Conservation (phyloP, 2,888 invertebrate genomes). For the Augochlorella aurata region DNA sequence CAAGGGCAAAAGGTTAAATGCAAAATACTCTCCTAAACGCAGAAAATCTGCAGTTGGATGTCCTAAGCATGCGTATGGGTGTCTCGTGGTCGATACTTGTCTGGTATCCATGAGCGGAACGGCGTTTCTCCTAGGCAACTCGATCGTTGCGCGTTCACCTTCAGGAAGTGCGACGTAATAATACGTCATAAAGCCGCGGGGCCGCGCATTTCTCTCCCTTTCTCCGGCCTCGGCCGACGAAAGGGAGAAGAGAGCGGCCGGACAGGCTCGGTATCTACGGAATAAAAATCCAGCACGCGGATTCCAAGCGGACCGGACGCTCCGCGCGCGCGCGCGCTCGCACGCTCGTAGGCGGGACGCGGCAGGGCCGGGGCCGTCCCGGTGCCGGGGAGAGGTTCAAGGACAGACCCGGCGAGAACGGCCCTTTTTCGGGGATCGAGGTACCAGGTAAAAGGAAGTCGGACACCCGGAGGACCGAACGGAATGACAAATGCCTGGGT, state of each 20-base stretch:
- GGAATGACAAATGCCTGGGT: conserved; percentile 78
- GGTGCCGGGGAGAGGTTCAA: conserved; percentile 51
- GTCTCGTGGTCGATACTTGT: not conserved
- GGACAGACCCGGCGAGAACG: conserved; percentile 61
- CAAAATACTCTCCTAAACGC: no score
- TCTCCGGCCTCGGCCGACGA: conserved; percentile 23
- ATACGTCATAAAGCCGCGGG: conserved; percentile 58
- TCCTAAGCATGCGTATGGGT: no score
- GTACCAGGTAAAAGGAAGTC: conserved; percentile 78
- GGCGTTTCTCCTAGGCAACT: not conserved
- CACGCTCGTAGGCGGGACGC: conserved; percentile 11
- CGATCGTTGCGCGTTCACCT: conserved; percentile 14
- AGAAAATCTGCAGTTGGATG: no score
- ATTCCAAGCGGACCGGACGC: conserved; percentile 17
- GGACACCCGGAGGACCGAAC: conserved; percentile 71
- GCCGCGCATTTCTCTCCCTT: conserved; percentile 19
- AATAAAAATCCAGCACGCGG: conserved; percentile 29
- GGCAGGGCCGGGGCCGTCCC: not conserved
- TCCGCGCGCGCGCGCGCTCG: not conserved
- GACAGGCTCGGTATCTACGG: conserved; percentile 22
- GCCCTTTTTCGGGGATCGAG: conserved; percentile 65
- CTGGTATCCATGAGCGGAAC: not conserved
- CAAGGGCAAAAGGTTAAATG: no score
- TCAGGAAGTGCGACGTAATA: conserved; percentile 57
- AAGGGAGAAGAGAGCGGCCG: conserved; percentile 51